Percentiles rank a stretch among this genome's conserved stretches.
These are phyloP conservation scores for Orchestia grillus DNA, from an alignment of 1,140 invertebrate genomes.

Conservation along the genomic window DNA sequence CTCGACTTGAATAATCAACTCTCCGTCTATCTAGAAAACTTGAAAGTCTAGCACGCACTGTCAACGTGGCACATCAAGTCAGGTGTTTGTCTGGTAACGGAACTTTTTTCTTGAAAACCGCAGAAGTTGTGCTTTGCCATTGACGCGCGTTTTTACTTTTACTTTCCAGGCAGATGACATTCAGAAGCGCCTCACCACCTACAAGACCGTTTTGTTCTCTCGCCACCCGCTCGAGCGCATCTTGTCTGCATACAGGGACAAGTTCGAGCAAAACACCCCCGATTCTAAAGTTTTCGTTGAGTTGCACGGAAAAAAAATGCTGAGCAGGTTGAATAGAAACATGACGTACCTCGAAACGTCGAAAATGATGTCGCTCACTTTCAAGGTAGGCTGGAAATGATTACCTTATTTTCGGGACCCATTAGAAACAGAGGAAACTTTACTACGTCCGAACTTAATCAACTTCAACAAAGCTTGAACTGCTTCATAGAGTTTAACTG, in stretches of 20 bases:
- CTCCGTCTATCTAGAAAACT: not conserved
- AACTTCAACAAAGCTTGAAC: too few relatives aligned
- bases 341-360: conserved; percentile 10
- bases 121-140: not conserved
- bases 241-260: conserved; percentile 36
- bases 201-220: not conserved
- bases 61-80: not conserved
- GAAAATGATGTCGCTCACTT: not conserved
- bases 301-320: not conserved
- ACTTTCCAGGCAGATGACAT: not conserved
- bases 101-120: not conserved
- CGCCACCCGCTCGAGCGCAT: not conserved
- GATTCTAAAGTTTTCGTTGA: not conserved
- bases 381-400: not conserved
- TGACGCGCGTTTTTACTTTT: not conserved
- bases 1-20: not conserved
- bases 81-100: not conserved
- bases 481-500: too few relatives aligned
- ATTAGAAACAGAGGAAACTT: too few relatives aligned
- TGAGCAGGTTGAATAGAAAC: not conserved
- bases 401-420: too few relatives aligned
- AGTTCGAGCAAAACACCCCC: conserved; percentile 1
- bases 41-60: not conserved
- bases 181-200: not conserved
- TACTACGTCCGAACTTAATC: too few relatives aligned